Base-by-base conservation (phyloP, 2,888 invertebrate genomes). In the Mythimna ferrago region DNA sequence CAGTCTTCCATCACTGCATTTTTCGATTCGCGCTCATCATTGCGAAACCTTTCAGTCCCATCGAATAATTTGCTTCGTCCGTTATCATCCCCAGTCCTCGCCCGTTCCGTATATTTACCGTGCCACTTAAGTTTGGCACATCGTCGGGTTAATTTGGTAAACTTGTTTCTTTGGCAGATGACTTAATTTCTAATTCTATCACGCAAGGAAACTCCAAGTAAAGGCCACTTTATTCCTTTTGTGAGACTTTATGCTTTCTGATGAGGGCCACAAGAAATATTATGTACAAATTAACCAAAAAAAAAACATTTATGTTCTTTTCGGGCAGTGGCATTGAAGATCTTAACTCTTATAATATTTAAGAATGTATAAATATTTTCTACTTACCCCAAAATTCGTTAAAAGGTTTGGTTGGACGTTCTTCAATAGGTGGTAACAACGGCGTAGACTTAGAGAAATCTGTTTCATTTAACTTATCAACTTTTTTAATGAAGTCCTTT, bases 361-460 rank as follows among this genome's bases (percentile, higher is more conserved):
- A 5, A 60, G 21, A 2, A 19, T 9, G 7, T 48, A 38, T 2
- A 14, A 21, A 7, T 41, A 21, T n/a, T 38, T 35, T 21, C 7
- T 66, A 81, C 85, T 85, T 74, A 87, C 87, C 35, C 87, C 86
- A 86, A 9, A 67, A 32, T 44, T 78, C 72, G 16, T 81, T 41
- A 64, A 74, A 60, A 0, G 19, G 32, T 53, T 56, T 38, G 7
- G n/a, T 21, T 68, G 35, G 53, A 51, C 57, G 7, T 44, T 62
- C 67, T 41, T 54, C 21, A 11, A 73, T 61, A 11, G 38, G 35
- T 0, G 54, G 21, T 19, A 65, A 6, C 32, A 66, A 56, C 9
- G 67, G 65, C 26, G 65, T 21, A 2, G 63, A 32, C 1, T 56
- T 68, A 26, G 65, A 32, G 38, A 81, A 83, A 64, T 81, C 80